Evolutionary conservation across 2,888 invertebrate genomes (phyloP), one percentile per base, ranked within the genome.

Genomic region (Ophion obscuratus): DNA sequence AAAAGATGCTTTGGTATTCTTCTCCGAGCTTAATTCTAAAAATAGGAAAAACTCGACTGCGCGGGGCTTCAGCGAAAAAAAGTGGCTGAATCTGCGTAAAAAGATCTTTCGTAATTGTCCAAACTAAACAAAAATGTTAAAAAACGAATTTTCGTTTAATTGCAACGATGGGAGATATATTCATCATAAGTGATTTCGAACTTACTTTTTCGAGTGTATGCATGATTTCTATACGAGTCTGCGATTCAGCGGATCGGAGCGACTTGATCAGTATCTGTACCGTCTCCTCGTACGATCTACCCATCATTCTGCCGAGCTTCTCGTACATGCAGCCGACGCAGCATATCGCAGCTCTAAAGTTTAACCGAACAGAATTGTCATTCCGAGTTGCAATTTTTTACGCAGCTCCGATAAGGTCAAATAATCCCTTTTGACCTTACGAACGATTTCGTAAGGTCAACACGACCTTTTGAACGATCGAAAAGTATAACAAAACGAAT

Each of bases 261-360:
- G 98, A 98, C 91, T 98, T 97, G 81, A 98, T 96, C 36, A 99
- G 95, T 77, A 99, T 97, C 90, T 97, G 97, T 47, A 99, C 98
- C 0, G 99, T 99, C 92, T 99, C 99, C 94, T 99, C 99, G 92
- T 99, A 99, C 0, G 99, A 98, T 87, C 99, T 95, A 0, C 99
- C 99, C 97, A 99, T 99, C 99, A 99, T 99, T 88, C 99, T 96
- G 1, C 99, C 99, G 27, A 99, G 95, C 94, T 98, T 98, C 94
- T 99, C 99, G 94, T 99, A 99, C 98, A 99, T 99, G 87, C 97
- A 97, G 57, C 99, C 99, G 83, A 98, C 96, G 91, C 99, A 99
- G 90, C 98, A 97, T 91, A 99, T 98, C 20, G 99, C 99, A 91
- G 99, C 98, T 90, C 99, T 99, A 94, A 80, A 95, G 77, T 84